Evolutionary conservation across 2,113 vertebrate genomes (phyloP).

Genomic region (Ceyx melanurus): DNA sequence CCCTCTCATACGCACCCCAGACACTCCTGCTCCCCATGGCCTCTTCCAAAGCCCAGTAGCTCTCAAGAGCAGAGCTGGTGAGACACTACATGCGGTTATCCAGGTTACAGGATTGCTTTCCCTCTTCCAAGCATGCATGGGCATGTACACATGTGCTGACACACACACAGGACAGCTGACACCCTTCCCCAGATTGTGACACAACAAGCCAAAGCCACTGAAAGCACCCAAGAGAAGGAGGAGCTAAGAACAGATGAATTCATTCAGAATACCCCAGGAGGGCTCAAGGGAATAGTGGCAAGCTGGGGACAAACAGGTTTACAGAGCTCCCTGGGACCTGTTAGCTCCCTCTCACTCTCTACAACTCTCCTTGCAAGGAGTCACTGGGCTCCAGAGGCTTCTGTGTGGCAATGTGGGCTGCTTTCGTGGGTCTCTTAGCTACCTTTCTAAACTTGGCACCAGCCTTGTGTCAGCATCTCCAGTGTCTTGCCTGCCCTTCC

Average conservation of each 20-base stretch:
- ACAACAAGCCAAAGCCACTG: background rate
- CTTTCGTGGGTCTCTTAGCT: background rate
- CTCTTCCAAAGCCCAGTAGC: background rate
- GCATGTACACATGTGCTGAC: accelerated
- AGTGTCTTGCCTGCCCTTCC: accelerated
- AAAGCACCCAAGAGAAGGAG: background rate
- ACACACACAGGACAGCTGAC: background rate
- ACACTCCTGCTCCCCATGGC: background rate
- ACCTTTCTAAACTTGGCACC: background rate
- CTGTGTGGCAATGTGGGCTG: accelerated
- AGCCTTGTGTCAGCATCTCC: background rate
- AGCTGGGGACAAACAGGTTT: background rate
- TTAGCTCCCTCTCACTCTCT: background rate
- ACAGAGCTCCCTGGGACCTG: too few relatives aligned
- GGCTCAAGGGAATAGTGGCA: background rate
- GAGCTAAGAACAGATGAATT: background rate
- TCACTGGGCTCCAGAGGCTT: accelerated
- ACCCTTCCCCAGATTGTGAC: background rate
- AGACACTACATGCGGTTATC: accelerated
- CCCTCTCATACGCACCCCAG: background rate
- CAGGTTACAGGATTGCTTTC: background rate
- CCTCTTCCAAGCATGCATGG: accelerated
- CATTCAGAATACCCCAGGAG: background rate
- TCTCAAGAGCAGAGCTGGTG: background rate
- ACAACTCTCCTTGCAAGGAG: background rate